Evolutionary conservation across 1,140 invertebrate genomes (phyloP), one percentile per base, ranked within the genome.

Genomic region (Scaptomyza graminum): DNA sequence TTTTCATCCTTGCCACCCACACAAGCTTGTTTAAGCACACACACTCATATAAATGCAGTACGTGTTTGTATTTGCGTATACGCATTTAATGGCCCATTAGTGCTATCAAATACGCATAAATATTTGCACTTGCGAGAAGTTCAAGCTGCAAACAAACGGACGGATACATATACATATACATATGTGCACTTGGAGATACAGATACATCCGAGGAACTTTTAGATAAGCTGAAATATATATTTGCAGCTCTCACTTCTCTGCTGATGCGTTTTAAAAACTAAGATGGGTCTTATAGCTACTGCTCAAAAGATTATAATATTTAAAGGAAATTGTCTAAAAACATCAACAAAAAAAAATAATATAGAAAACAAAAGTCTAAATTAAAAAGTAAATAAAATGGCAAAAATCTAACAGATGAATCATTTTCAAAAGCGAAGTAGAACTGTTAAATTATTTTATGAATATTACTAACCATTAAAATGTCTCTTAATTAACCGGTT

Each of bases 51-150:
- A 22, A 22, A 18, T 43, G 63, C 18, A n/a, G 44, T 46, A 61
- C 49, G 83, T 82, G 72, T 83, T 83, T 83, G 79, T 83, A 89
- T 87, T 87, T 88, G 84, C 68, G 84, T 83, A 28, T 28, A 76
- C 84, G 79, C 83, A 87, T 88, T 87, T 88, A 88, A 88, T 88
- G 79, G 83, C 43, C 83, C 83, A 88, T 88, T 88, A 89, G 84
- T 88, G 83, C 83, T 88, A 88, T 88, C 83, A 88, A 88, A 88
- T 89, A 89, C 84, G 76, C 84, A 88, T 88, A 88, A 89, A 88
- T 88, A 83, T 88, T 78, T 88, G 84, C 84, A 88, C 79, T 88
- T 75, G 74, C 74, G 70, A 68, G 74, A 65, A 84, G 68, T 77
- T 80, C 60, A 66, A 28, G 50, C 71, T 59, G 31, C 59, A 74